These are phyloP conservation scores for Gallinago jamesoni DNA, from an alignment of 2,113 vertebrate species.

Conservation along the genomic window DNA sequence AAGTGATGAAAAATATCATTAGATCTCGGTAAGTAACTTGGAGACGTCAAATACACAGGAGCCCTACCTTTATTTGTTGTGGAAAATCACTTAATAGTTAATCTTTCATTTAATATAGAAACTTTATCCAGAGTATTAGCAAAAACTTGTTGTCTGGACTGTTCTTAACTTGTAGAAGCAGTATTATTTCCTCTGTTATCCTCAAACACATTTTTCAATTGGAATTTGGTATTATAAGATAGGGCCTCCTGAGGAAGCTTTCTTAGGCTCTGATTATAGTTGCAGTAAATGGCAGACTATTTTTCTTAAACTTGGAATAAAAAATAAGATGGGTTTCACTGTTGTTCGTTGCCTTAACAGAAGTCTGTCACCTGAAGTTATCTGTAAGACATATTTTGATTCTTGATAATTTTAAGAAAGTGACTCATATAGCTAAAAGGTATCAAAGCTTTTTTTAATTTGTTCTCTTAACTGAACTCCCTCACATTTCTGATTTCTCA, in stretches of 20 bases:
- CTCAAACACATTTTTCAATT: not conserved
- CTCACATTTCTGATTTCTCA: not conserved
- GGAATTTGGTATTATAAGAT: not conserved
- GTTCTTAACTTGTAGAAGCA: not conserved
- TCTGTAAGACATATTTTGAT: not conserved
- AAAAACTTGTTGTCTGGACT: not conserved
- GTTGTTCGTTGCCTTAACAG: not conserved
- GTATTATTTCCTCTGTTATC: not conserved
- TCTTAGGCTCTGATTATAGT: not conserved
- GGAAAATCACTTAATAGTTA: constrained; percentile 4
- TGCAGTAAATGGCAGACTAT: not conserved
- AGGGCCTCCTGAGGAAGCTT: not conserved
- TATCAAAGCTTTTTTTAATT: not conserved
- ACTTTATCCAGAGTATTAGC: not conserved
- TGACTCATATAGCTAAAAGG: not conserved
- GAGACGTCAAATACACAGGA: not conserved
- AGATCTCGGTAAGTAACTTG: not conserved
- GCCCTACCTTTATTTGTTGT: constrained; percentile 16
- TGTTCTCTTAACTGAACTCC: not conserved
- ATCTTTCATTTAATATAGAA: not conserved
- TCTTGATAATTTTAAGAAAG: not conserved
- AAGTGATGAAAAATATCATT: constrained; percentile 15
- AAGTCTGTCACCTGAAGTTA: not conserved
- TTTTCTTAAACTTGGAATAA: not conserved
- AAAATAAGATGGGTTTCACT: not conserved